Base-by-base conservation (phyloP, 1,140 invertebrate species). In the Atta colombica region DNA sequence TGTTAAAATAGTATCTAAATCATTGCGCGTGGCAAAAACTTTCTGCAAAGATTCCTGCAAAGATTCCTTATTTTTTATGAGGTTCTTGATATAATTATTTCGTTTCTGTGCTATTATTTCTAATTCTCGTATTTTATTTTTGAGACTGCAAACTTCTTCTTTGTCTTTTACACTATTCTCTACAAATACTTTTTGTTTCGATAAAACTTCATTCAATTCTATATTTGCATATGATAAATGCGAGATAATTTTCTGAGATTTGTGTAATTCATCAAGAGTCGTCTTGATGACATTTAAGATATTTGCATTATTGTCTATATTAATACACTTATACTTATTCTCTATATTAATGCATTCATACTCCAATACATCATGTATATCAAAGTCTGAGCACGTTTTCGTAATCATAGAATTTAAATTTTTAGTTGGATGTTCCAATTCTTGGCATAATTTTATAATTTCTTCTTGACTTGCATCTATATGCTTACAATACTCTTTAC, bases 61-160 rank as follows among this genome's bases (percentile, higher is more conserved):
- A 14, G 87, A 55, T 81, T 92, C 90, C 0, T 93, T 94, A 51
- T 87, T 86, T 53, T 89, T 78, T 5, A 94, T 87, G 10, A 92
- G 68, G 31, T 81, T 88, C n/a, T 87, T 86, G 8, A 94, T 16
- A 45, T 89, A 69, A 0, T 85, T 28, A 39, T 91, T 85, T 0
- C 85, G 88, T 25, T 91, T 91, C n/a, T 91, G 86, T 39, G 87
- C 55, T 53, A 87, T 82, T 25, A 39, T 39, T 49, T 92, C 58
- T 3, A 93, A 18, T 45, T 86, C 53, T 25, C 87, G 69, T 6
- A 94, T 3, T 39, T 88, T 53, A 7, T 84, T 85, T 18, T 77
- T 74, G 0, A 93, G 58, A 86, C 66, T 51, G 7, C 14, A 31
- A 31, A 92, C 35, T 39, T 77, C 75, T 74, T 88, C 65, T 80